Percentiles rank a stretch among this genome's conserved stretches.
Conservation (phyloP, 1,140 invertebrate genomes). For the Liolophura sinensis region DNA sequence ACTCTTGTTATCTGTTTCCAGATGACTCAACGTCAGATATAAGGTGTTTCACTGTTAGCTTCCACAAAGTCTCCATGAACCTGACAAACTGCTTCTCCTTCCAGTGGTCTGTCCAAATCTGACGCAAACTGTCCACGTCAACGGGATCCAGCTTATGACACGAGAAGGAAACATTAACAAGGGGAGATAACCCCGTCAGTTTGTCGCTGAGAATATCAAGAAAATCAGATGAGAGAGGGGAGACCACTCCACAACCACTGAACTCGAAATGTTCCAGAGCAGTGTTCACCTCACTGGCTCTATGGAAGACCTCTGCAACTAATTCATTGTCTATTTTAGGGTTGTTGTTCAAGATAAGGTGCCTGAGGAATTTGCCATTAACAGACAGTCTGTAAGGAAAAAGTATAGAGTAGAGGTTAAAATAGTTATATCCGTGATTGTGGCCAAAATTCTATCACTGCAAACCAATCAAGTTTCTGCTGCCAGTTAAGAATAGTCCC, state of each 20-base stretch:
- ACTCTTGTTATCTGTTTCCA: no score
- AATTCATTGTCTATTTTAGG: slow-evolving; percentile 20
- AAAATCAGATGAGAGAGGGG: slow-evolving; percentile 27
- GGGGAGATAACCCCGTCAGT: slow-evolving; percentile 12
- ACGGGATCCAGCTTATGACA: slow-evolving; percentile 23
- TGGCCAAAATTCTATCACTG: no score
- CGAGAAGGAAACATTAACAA: slow-evolving; percentile 22
- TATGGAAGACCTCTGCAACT: no score
- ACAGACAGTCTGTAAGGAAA: slow-evolving; percentile 20
- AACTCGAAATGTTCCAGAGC: slow-evolving; percentile 19
- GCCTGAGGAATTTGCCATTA: slow-evolving; percentile 11
- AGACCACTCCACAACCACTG: slow-evolving; percentile 21
- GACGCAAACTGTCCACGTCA: slow-evolving; percentile 23
- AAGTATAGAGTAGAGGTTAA: no score
- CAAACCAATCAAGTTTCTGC: no score
- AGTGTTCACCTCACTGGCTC: background rate
- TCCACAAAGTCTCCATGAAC: no score
- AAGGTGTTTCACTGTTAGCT: no score
- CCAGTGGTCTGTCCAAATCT: slow-evolving; percentile 28
- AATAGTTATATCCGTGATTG: no score
- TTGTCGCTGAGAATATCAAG: slow-evolving; percentile 28
- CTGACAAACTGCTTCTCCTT: slow-evolving; percentile 7
- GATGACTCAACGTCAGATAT: no score
- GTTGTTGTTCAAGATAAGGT: slow-evolving; percentile 25
- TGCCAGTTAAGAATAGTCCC: no score